Evolutionary conservation across 2,797 vertebrate species (phyloP).

Genomic region (Diplodus puntazzo): DNA sequence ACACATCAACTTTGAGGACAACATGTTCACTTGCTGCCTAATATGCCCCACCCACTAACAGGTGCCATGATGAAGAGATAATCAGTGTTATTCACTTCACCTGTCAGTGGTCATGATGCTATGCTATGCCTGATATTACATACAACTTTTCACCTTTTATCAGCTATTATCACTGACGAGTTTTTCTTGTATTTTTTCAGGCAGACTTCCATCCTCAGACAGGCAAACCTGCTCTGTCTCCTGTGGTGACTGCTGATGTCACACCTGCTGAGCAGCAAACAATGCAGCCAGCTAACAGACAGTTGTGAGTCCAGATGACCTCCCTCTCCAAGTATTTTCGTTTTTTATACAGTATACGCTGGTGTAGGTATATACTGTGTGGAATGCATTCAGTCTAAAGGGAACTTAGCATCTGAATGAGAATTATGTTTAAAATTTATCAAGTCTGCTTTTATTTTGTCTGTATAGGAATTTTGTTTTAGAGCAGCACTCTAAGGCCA

Average conservation of each 20-base stretch:
- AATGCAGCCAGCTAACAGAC: conserved; percentile 79
- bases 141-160: background rate
- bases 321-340: background rate
- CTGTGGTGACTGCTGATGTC: conserved; percentile 57
- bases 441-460: background rate
- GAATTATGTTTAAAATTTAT: background rate
- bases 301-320: conserved; percentile 81
- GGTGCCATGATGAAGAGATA: too few relatives aligned
- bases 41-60: too few relatives aligned
- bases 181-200: conserved; percentile 76
- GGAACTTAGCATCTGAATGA: too few relatives aligned
- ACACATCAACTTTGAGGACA: too few relatives aligned
- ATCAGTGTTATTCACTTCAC: too few relatives aligned
- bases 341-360: background rate
- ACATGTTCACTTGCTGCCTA: too few relatives aligned
- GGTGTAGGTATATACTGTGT: background rate
- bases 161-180: background rate
- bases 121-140: background rate
- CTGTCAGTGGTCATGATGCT: too few relatives aligned
- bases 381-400: background rate
- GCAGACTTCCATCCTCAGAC: conserved; percentile 87
- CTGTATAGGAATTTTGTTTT: background rate
- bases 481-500: background rate
- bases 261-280: conserved; percentile 59
- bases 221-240: conserved; percentile 69